phyloP scores from a whole-genome alignment of 2,888 invertebrate genomes.

The Caenorhabditis virilis region DNA sequence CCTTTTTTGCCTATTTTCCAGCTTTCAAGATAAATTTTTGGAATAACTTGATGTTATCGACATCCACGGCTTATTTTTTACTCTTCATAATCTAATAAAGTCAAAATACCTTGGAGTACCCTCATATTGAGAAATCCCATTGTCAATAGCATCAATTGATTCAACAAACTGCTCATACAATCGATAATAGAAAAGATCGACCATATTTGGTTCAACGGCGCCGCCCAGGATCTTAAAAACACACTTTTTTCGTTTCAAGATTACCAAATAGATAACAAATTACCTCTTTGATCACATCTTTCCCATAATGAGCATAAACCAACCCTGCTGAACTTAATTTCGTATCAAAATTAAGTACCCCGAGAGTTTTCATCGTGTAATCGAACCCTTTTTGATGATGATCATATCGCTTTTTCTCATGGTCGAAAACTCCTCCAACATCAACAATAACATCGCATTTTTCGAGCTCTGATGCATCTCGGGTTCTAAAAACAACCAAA shows the following conservation, averaged over 20 bases:
- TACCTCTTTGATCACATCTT: slow-evolving; percentile 75
- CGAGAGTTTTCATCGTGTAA: slow-evolving; percentile 69
- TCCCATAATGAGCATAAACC: slow-evolving; percentile 86
- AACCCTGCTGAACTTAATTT: slow-evolving; percentile 91
- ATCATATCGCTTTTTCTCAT: slow-evolving; percentile 80
- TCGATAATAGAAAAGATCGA: slow-evolving; percentile 70
- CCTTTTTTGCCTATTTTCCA: too few relatives aligned
- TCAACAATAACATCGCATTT: slow-evolving; percentile 92
- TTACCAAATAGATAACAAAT: neutral
- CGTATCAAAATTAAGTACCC: slow-evolving; percentile 67
- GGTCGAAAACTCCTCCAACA: slow-evolving; percentile 86
- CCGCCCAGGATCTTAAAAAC: slow-evolving; percentile 33
- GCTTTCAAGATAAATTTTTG: too few relatives aligned
- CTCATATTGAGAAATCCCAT: slow-evolving; percentile 79
- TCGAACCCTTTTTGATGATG: slow-evolving; percentile 82
- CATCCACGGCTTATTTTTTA: neutral
- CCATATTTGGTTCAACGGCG: slow-evolving; percentile 12
- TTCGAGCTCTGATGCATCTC: slow-evolving; percentile 75
- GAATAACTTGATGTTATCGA: too few relatives aligned
- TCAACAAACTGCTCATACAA: slow-evolving; percentile 86
- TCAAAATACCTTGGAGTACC: slow-evolving; percentile 53
- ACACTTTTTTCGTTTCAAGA: neutral
- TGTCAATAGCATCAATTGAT: slow-evolving; percentile 95
- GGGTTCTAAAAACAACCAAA: slow-evolving; percentile 70
- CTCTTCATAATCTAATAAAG: neutral